A percentile compares a stretch with the other conserved stretches of the same genome.
phyloP scores from a whole-genome alignment of 2,113 vertebrate species.

The Tragelaphus strepsiceros region DNA sequence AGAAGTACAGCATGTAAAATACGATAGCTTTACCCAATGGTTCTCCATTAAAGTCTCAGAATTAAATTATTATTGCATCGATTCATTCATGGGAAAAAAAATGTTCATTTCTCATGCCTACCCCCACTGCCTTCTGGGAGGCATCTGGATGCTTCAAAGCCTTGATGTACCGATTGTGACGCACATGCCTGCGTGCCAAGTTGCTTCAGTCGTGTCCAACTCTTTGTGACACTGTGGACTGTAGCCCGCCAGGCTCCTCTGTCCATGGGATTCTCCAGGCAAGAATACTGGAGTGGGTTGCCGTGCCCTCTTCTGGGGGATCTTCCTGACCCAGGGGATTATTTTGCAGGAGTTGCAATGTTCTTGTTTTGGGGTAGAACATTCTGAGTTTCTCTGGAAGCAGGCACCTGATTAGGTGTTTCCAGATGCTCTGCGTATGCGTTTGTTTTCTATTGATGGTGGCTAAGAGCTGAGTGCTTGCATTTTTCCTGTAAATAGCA shows the following conservation, averaged over 20 bases:
- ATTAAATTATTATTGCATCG: neutral
- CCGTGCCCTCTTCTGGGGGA: neutral
- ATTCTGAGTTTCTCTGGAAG: neutral
- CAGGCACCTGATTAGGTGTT: neutral
- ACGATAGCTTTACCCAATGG: neutral
- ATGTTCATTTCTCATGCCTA: neutral
- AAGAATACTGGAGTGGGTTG: neutral
- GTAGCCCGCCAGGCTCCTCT: neutral
- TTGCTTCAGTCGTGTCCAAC: neutral
- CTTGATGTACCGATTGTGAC: neutral
- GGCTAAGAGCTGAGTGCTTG: neutral
- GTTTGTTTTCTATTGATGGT: neutral
- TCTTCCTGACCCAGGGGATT: neutral
- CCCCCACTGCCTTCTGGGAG: neutral
- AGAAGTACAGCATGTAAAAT: neutral
- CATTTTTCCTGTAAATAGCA: neutral
- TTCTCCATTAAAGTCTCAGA: neutral
- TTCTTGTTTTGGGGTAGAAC: neutral
- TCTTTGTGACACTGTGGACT: neutral
- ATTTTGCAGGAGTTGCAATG: neutral
- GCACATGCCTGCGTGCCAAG: accelerated
- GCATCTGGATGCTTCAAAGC: accelerated
- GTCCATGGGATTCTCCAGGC: neutral
- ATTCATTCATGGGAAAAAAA: neutral
- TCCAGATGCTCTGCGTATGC: neutral